Percentiles rank a stretch among this genome's conserved stretches.
Conservation (phyloP, 2,797 vertebrate species). For the Halcyon leucocephala region DNA sequence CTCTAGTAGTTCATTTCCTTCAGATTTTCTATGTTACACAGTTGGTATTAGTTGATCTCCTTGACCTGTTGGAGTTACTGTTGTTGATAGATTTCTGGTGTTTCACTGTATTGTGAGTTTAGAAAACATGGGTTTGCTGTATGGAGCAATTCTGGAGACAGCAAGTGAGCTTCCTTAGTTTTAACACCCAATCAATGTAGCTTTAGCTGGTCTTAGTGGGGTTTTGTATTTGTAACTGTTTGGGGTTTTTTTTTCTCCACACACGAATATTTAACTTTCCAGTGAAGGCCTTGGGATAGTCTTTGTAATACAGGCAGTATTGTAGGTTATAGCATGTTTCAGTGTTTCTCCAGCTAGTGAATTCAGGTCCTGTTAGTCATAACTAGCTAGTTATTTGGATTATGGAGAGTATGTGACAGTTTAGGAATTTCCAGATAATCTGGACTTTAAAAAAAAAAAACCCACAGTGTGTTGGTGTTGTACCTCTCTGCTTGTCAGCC, state of each 20-base stretch:
- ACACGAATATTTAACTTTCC: neutral
- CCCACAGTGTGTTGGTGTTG: neutral
- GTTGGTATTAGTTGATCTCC: neutral
- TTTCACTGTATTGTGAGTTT: neutral
- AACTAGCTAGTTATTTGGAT: neutral
- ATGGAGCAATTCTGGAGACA: neutral
- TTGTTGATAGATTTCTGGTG: neutral
- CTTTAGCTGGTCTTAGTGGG: neutral
- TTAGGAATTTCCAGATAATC: neutral
- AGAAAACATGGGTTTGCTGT: neutral
- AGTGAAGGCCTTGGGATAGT: neutral
- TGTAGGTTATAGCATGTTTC: neutral
- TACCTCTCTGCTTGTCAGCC: neutral
- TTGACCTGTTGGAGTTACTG: neutral
- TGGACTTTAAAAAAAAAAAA: neutral
- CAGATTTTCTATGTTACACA: neutral
- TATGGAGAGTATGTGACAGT: neutral
- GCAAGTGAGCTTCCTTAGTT: neutral
- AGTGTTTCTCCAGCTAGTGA: neutral
- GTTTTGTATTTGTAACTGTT: neutral
- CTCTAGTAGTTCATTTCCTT: neutral
- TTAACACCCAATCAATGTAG: neutral
- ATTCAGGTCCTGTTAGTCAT: neutral
- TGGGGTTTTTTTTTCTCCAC: neutral
- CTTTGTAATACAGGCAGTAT: neutral